phyloP scores from a whole-genome alignment of 2,113 vertebrate genomes.

The Meleagris gallopavo region DNA sequence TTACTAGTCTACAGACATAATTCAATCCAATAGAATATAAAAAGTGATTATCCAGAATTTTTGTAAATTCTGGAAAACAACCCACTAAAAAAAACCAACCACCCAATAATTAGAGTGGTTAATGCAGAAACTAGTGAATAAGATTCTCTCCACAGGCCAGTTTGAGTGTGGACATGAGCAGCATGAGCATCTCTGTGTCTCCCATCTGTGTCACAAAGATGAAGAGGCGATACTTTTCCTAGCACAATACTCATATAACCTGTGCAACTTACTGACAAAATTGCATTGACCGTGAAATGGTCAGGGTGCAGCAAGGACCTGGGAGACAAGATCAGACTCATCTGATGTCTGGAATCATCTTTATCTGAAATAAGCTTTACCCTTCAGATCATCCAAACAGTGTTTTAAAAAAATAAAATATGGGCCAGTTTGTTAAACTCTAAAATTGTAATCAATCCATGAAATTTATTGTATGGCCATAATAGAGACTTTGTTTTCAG shows the following conservation, averaged over 20 bases:
- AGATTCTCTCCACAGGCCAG: background rate
- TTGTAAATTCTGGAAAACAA: background rate
- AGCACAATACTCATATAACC: background rate
- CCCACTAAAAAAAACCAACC: too few relatives aligned
- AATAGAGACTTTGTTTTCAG: background rate
- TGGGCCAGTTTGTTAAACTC: background rate
- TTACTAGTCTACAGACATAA: background rate
- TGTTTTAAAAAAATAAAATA: background rate
- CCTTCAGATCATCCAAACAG: background rate
- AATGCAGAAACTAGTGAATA: background rate
- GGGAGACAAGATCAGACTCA: background rate
- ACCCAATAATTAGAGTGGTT: background rate
- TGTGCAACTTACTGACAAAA: background rate
- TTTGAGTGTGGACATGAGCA: background rate
- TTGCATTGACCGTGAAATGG: background rate
- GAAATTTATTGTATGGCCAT: background rate
- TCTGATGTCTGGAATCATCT: background rate
- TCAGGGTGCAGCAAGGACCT: background rate
- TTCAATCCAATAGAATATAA: slow-evolving; percentile 15
- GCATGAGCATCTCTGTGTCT: background rate
- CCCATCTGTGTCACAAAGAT: background rate
- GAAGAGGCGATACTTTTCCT: background rate
- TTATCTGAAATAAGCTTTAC: background rate
- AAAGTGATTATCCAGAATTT: background rate
- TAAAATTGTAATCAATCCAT: background rate